Conservation (phyloP, 2,888 invertebrate species). For the Limnephilus rhombicus region DNA sequence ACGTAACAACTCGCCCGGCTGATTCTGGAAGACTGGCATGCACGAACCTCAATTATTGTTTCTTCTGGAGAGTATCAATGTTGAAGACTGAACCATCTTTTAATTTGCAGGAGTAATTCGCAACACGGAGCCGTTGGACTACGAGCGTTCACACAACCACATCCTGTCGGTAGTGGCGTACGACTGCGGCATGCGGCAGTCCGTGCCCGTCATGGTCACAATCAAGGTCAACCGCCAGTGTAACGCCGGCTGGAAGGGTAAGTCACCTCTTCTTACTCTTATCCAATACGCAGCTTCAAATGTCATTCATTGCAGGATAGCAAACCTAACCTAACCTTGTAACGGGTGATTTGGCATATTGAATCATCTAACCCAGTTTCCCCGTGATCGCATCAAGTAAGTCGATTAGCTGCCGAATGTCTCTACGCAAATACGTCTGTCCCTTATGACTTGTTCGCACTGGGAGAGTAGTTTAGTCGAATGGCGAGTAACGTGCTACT, state of each 20-base stretch:
- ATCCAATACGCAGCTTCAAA: not conserved
- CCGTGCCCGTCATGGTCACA: conserved; percentile 96
- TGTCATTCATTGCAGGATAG: not conserved
- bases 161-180: conserved; percentile 97
- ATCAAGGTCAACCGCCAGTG: conserved; percentile 93
- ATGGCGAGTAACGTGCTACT: no score
- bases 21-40: no score
- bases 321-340: not conserved
- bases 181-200: conserved; percentile 97
- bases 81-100: not conserved
- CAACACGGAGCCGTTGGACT: conserved; percentile 95
- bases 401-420: no score
- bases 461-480: no score
- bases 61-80: not conserved
- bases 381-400: no score
- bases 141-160: conserved; percentile 95
- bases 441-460: no score
- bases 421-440: no score
- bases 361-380: no score
- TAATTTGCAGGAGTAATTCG: conserved; percentile 84
- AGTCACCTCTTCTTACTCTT: not conserved
- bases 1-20: no score
- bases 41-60: no score
- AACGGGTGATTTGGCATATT: no score
- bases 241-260: conserved; percentile 87